Conservation (phyloP, 2,797 vertebrate genomes). For the Columba guinea region DNA sequence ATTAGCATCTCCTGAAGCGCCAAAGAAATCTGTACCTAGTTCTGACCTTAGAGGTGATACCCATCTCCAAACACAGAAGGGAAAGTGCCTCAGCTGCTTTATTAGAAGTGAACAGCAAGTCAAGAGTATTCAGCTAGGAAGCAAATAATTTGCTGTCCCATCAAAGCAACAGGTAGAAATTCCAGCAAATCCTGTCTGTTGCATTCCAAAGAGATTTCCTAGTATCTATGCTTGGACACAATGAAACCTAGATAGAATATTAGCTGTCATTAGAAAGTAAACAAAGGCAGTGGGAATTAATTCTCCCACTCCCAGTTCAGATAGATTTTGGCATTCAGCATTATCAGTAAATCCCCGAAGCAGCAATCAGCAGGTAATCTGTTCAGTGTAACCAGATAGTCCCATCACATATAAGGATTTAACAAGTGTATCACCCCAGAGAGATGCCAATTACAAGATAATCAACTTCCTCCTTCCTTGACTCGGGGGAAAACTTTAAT, state of each 20-base stretch:
- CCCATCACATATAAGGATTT: constrained; percentile 15
- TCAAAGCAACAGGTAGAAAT: constrained; percentile 36
- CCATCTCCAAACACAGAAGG: neutral
- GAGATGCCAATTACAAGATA: constrained; percentile 50
- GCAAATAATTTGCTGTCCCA: neutral
- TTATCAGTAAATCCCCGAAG: constrained; percentile 60
- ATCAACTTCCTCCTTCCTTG: constrained; percentile 24
- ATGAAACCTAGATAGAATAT: constrained; percentile 25
- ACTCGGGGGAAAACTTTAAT: neutral
- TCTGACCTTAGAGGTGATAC: neutral
- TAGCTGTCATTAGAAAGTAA: constrained; percentile 53
- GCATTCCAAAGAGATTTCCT: neutral
- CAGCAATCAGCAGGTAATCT: constrained; percentile 61
- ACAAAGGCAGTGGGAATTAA: constrained; percentile 28
- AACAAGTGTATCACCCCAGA: constrained; percentile 38
- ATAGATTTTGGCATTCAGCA: constrained; percentile 42
- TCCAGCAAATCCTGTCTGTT: constrained; percentile 15
- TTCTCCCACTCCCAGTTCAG: constrained; percentile 39
- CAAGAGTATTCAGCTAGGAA: neutral
- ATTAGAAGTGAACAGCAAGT: neutral
- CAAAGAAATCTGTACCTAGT: neutral
- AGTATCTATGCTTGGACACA: constrained; percentile 36
- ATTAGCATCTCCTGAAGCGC: neutral
- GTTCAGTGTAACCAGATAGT: constrained; percentile 43
- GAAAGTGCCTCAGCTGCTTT: neutral